Percentiles rank a stretch among this genome's conserved stretches.
These are phyloP conservation scores for Phylloscopus trochiloides DNA, from an alignment of 2,113 vertebrate genomes.

Conservation along the genomic window DNA sequence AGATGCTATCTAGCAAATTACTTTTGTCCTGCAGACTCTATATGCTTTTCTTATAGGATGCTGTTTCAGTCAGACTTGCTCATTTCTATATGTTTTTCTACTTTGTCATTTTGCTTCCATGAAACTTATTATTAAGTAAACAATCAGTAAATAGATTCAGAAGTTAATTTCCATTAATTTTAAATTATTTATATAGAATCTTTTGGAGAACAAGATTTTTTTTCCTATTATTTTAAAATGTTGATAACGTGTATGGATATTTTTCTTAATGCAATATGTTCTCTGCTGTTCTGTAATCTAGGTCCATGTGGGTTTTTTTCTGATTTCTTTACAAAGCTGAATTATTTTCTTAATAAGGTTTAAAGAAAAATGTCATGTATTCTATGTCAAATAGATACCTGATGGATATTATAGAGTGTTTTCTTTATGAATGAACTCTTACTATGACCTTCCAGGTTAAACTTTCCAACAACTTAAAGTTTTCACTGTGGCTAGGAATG, in stretches of 20 bases:
- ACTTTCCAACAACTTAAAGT: neutral
- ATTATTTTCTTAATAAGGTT: neutral
- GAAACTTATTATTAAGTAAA: neutral
- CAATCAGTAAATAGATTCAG: neutral
- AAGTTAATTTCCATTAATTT: neutral
- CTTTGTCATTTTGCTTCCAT: neutral
- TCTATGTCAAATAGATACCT: neutral
- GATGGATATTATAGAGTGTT: neutral
- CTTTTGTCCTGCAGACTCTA: neutral
- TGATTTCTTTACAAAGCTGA: neutral
- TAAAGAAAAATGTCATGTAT: neutral
- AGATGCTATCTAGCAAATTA: conserved; percentile 19
- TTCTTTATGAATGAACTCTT: neutral
- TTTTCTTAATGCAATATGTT: neutral
- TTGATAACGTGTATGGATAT: neutral
- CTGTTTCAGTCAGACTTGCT: neutral
- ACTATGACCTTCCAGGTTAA: neutral
- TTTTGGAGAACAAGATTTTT: neutral
- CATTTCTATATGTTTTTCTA: neutral
- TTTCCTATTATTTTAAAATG: neutral
- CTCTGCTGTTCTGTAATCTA: neutral
- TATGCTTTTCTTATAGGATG: neutral
- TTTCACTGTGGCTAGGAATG: neutral
- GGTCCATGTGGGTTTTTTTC: neutral
- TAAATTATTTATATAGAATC: neutral